Evolutionary conservation across 1,140 invertebrate species (phyloP).

Genomic region (Bombus polaris): DNA sequence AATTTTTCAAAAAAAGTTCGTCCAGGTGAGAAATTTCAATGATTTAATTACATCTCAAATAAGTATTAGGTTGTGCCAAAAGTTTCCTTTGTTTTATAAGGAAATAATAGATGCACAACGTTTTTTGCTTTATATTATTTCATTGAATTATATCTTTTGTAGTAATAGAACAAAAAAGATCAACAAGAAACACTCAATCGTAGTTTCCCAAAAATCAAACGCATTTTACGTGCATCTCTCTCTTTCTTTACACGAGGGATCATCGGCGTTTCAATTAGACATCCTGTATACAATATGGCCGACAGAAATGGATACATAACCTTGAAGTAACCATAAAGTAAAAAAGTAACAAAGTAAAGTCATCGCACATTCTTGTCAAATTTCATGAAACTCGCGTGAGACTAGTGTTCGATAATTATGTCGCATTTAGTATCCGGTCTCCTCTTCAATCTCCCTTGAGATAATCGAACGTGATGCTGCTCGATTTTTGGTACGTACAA

Average conservation of each 20-base stretch:
- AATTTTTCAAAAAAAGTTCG: too few species aligned
- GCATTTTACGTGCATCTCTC: too few species aligned
- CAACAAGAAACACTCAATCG: neutral
- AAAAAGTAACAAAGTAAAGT: neutral
- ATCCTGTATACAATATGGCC: neutral
- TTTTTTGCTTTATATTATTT: too few species aligned
- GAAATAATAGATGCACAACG: too few species aligned
- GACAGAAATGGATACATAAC: neutral
- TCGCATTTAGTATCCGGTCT: neutral
- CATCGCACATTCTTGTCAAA: neutral
- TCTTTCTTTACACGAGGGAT: neutral
- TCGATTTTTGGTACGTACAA: neutral
- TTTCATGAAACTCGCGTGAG: neutral
- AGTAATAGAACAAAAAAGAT: neutral
- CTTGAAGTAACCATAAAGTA: too few species aligned
- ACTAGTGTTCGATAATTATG: neutral
- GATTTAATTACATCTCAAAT: too few species aligned
- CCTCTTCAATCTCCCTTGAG: too few species aligned
- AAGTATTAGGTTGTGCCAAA: too few species aligned
- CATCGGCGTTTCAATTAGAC: constrained; percentile 13
- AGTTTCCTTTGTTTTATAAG: too few species aligned
- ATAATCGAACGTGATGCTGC: neutral
- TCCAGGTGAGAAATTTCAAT: too few species aligned
- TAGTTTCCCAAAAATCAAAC: neutral
- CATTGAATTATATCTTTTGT: neutral